Conservation (phyloP, 2,113 vertebrate species). For the Phrynosoma platyrhinos region DNA sequence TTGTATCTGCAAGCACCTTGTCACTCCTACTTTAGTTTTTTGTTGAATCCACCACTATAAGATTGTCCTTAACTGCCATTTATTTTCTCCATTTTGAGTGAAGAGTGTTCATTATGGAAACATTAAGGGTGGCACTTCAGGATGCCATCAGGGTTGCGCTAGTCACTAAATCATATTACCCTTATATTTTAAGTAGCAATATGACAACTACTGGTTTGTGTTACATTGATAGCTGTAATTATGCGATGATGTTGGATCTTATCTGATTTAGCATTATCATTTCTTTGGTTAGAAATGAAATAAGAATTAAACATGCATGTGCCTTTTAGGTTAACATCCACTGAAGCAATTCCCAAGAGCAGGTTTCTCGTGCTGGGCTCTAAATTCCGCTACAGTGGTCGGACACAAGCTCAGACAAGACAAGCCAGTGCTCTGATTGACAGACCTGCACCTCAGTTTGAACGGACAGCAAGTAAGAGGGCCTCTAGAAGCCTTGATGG, state of each 20-base stretch:
- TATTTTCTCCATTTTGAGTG: too few species aligned
- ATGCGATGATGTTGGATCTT: background rate
- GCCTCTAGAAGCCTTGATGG: constrained; percentile 94
- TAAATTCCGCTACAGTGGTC: constrained; percentile 96
- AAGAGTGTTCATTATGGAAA: background rate
- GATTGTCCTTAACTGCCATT: too few species aligned
- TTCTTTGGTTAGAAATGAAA: background rate
- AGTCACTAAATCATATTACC: background rate
- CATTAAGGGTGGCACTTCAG: background rate
- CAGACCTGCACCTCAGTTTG: constrained; percentile 92
- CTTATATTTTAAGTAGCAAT: background rate
- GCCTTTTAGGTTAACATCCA: constrained; percentile 87
- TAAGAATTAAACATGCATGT: rapidly evolving
- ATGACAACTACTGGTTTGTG: background rate
- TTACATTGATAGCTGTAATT: rapidly evolving
- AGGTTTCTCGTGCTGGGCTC: constrained; percentile 94
- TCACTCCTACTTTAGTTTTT: too few species aligned
- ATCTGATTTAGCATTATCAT: rapidly evolving
- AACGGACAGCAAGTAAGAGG: constrained; percentile 93
- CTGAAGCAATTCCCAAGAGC: constrained; percentile 93
- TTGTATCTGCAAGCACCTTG: too few species aligned
- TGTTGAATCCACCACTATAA: too few species aligned
- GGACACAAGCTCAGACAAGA: constrained; percentile 94
- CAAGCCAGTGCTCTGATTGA: constrained; percentile 97
- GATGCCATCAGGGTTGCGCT: background rate